Conservation (phyloP, 2,888 invertebrate genomes). For the Entomobrya multifasciata region DNA sequence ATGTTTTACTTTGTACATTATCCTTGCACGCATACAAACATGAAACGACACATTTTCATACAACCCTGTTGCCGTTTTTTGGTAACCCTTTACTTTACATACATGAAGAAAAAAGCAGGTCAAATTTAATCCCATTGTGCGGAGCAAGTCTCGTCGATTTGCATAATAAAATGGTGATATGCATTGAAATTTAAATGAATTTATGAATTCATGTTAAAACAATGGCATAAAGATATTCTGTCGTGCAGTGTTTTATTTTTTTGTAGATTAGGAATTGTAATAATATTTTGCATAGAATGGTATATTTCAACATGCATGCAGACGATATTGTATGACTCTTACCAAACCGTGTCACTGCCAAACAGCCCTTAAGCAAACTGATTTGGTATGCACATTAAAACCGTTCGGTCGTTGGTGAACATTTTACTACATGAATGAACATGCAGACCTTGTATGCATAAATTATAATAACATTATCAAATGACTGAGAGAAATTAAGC, state of each 20-base stretch:
- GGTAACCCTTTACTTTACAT: not conserved
- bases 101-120: conserved; percentile 39
- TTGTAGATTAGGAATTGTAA: conserved; percentile 12
- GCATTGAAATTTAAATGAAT: conserved; percentile 39
- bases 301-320: conserved; percentile 1
- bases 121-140: conserved; percentile 59
- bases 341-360: not conserved
- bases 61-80: no score
- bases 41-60: no score
- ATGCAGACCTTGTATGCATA: no score
- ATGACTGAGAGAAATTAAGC: no score
- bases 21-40: no score
- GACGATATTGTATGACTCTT: not conserved
- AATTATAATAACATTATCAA: no score
- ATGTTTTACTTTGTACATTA: no score
- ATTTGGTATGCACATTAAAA: no score
- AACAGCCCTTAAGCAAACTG: conserved; percentile 4
- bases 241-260: not conserved
- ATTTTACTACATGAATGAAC: no score
- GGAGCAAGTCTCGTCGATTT: conserved; percentile 61
- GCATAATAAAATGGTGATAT: conserved; percentile 56
- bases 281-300: not conserved
- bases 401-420: no score
- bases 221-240: not conserved
- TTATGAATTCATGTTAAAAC: not conserved